phyloP scores from a whole-genome alignment of 1,140 invertebrate species.

The Drosophila ercepeae region DNA sequence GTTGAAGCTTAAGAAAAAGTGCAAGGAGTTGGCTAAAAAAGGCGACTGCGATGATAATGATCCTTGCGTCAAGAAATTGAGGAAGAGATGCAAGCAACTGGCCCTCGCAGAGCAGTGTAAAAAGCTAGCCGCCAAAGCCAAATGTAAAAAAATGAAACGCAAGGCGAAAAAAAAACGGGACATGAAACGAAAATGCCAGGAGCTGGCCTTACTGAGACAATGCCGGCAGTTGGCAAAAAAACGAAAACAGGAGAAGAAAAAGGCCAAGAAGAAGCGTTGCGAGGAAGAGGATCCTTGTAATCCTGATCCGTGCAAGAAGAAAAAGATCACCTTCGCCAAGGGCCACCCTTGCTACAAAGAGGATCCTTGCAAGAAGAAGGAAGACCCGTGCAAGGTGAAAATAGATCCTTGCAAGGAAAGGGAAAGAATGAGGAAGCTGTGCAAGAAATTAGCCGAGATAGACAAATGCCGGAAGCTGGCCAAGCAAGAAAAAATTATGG shows the following conservation, averaged over 20 bases:
- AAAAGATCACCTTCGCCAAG: neutral
- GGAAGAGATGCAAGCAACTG: neutral
- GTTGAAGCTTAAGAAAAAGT: slow-evolving; percentile 1
- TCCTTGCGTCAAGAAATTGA: neutral
- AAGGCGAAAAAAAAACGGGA: neutral
- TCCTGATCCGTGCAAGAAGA: neutral
- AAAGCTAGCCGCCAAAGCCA: neutral
- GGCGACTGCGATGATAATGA: neutral
- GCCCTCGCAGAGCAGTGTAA: neutral
- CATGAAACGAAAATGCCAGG: neutral
- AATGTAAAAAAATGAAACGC: neutral
- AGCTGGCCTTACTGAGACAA: neutral
- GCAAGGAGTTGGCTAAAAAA: slow-evolving; percentile 4
- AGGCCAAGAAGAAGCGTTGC: neutral
- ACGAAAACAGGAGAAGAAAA: neutral
- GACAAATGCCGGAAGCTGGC: neutral
- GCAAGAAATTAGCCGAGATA: neutral
- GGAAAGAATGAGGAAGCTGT: neutral
- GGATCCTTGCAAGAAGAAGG: neutral
- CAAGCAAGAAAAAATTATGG: neutral
- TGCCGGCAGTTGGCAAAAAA: neutral
- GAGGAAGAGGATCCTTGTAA: neutral
- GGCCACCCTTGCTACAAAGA: neutral
- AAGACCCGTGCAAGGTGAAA: neutral
- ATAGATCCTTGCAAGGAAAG: neutral